Base-by-base conservation (phyloP, 2,888 invertebrate species). In the Hermaeophaga mercurialis region DNA sequence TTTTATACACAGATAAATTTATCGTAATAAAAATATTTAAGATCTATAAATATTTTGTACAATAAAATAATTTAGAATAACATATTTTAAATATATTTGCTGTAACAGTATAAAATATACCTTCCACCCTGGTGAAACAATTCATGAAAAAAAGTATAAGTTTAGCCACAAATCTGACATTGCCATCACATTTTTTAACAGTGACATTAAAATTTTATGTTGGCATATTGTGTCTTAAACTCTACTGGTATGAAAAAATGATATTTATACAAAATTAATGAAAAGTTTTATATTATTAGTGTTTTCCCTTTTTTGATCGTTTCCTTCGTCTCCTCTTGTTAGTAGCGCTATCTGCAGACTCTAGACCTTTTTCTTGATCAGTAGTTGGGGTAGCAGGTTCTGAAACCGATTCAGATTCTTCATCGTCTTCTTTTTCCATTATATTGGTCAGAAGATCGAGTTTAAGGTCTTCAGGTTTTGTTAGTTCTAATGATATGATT, bases 401-500 rank as follows among this genome's bases (percentile, higher is more conserved):
- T 3, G 75, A 76, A 14, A 71, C 43, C n/a, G 52, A 52, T 19
- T 43, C 52, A n/a, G 76, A 77, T 56, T 84, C 84, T 9, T 83
- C 82, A 69, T 78, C 78, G 1, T 70, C 68, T 36, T 45, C 36
- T 36, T 50, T 33, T 9, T 34, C 47, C 11, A 38, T 31, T 18
- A 52, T 38, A 12, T 58, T 59, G 31, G 70, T 70, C 58, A 72
- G 73, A 19, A 71, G 50, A 9, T 68, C 54, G n/a, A 70, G 44
- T 17, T 54, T 48, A 17, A 54, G 38, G 17, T 62, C 62, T 26
- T 71, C 67, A 19, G 75, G 70, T 65, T 75, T 85, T 60, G 88
- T 89, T 74, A 94, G 79, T 79, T 94, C 93, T 78, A 94, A 80
- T 55, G 93, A 92, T 79, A 94, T 91, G 69, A 94, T 93, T 81